phyloP scores from a whole-genome alignment of 2,113 vertebrate species.

The Indicator indicator region DNA sequence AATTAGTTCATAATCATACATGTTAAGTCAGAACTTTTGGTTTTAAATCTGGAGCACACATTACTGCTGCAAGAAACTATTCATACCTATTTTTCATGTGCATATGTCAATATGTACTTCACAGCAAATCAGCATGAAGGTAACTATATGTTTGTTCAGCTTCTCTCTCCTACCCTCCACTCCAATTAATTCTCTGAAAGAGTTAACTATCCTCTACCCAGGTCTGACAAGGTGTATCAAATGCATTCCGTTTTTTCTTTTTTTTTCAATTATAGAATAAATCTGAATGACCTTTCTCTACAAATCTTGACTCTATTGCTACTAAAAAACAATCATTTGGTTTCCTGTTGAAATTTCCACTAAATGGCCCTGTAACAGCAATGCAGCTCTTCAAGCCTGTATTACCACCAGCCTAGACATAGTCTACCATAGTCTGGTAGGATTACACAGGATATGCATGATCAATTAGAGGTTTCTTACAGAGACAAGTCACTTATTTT shows the following conservation, averaged over 20 bases:
- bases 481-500: not conserved
- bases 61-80: not conserved
- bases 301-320: not conserved
- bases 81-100: not conserved
- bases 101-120: not conserved
- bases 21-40: not conserved
- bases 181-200: not conserved
- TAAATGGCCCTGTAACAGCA: not conserved
- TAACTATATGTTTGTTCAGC: not conserved
- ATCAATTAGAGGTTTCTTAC: not conserved
- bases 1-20: not conserved
- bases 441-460: not conserved
- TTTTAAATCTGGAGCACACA: not conserved
- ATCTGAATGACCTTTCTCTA: not conserved
- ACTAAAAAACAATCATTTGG: not conserved
- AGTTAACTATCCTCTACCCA: not conserved
- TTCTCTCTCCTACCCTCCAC: rapidly evolving
- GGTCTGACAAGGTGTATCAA: not conserved
- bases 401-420: not conserved
- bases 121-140: not conserved
- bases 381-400: not conserved
- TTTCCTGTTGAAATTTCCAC: not conserved
- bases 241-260: not conserved
- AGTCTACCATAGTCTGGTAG: not conserved
- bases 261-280: not conserved